phyloP scores from a whole-genome alignment of 2,113 vertebrate species.

The Apistogramma diplotaenia region DNA sequence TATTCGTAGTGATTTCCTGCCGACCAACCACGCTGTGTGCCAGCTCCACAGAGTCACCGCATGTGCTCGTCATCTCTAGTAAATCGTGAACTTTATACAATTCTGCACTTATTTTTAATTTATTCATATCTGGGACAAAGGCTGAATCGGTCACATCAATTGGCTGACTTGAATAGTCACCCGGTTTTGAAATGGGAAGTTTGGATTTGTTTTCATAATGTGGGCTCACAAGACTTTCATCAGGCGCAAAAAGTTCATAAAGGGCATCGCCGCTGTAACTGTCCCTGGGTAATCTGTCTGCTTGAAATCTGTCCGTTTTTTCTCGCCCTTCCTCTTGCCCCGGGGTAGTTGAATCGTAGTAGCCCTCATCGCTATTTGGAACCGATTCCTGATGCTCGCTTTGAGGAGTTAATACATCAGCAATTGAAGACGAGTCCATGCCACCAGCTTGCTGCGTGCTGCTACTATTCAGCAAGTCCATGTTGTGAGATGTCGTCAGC shows the following conservation, averaged over 20 bases:
- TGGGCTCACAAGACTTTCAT: conserved; percentile 87
- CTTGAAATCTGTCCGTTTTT: conserved; percentile 71
- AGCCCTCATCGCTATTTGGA: conserved; percentile 95
- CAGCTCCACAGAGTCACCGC: conserved; percentile 59
- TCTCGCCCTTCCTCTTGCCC: conserved; percentile 88
- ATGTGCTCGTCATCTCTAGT: conserved; percentile 79
- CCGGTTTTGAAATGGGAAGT: conserved; percentile 66
- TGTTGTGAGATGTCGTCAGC: conserved; percentile 59
- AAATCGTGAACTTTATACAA: conserved; percentile 83
- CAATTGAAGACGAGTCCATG: conserved; percentile 51
- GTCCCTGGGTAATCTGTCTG: conserved; percentile 88
- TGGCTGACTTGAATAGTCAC: conserved; percentile 79
- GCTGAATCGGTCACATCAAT: conserved; percentile 45
- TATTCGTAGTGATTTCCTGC: conserved; percentile 55
- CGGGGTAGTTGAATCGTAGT: conserved; percentile 94
- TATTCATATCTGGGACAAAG: conserved; percentile 74
- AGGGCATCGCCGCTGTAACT: conserved; percentile 97
- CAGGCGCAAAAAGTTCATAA: conserved; percentile 92
- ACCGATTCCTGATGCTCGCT: conserved; percentile 94
- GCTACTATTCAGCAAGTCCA: conserved; percentile 61
- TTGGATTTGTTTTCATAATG: conserved; percentile 80
- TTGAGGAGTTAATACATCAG: conserved; percentile 86
- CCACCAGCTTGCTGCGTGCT: conserved; percentile 64
- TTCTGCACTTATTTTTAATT: conserved; percentile 82
- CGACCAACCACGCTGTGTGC: conserved; percentile 44